phyloP scores from a whole-genome alignment of 2,888 invertebrate genomes.

The Cyclophora albipunctata region DNA sequence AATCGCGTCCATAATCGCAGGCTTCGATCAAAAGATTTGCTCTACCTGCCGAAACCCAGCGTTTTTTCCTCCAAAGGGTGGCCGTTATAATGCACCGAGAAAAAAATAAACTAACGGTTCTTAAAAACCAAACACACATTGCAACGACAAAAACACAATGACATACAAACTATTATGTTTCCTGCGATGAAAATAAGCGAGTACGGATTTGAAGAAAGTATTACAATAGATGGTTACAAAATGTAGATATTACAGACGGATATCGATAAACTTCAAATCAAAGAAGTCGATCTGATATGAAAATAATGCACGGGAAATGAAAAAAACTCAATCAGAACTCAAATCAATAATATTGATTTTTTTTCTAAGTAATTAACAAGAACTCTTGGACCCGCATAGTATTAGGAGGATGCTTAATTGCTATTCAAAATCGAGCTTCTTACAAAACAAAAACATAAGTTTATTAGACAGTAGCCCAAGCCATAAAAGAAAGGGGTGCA shows the following conservation, averaged over 20 bases:
- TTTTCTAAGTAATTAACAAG: too few species aligned
- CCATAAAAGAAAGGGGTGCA: slow-evolving; percentile 49
- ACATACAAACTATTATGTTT: slow-evolving; percentile 59
- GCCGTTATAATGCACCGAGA: slow-evolving; percentile 49
- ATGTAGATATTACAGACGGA: slow-evolving; percentile 6
- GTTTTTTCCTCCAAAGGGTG: slow-evolving; percentile 63
- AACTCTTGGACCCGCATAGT: too few species aligned
- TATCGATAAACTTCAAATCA: too few species aligned
- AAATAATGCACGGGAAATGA: too few species aligned
- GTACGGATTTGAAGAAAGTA: slow-evolving; percentile 27
- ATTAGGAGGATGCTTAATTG: too few species aligned
- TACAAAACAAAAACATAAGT: slow-evolving; percentile 37
- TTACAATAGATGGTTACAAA: slow-evolving; percentile 6
- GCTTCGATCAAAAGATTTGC: slow-evolving; percentile 58
- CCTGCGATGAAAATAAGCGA: slow-evolving; percentile 48
- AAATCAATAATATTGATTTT: too few species aligned
- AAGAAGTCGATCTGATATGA: too few species aligned
- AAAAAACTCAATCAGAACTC: too few species aligned
- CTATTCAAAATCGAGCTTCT: too few species aligned
- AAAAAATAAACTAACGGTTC: slow-evolving; percentile 64
- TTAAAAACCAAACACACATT: slow-evolving; percentile 63
- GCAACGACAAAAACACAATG: slow-evolving; percentile 63
- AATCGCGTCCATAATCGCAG: slow-evolving; percentile 53
- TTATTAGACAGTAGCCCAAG: slow-evolving; percentile 56
- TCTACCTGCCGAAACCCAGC: slow-evolving; percentile 59